Base-by-base conservation (phyloP, 2,888 invertebrate genomes). In the Baronia brevicornis region DNA sequence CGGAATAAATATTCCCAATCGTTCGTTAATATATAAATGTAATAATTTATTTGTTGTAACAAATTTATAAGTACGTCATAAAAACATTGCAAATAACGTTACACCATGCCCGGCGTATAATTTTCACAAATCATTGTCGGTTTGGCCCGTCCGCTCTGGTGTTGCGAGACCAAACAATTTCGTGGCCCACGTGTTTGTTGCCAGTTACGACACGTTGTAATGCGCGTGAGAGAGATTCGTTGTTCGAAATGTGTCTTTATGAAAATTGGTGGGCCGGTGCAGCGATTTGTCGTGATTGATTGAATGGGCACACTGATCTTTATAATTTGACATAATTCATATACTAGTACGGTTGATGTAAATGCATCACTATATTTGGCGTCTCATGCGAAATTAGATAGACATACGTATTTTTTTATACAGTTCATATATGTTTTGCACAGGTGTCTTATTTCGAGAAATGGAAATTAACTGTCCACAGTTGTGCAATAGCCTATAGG, bases 101-200 rank as follows among this genome's bases (percentile, higher is more conserved):
- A 24, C 31, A 19, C 19, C 22, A 22, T 17, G 17, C 24, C 30
- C 32, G 46, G 43, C 40, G 49, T 60, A 56, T 64, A 66, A 71
- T 73, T 64, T 70, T 62, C 65, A 60, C 69, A 65, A 70, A 69
- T 70, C 64, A 69, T 60, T 56, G 64, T 58, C 52, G 54, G 47
- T 35, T 26, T 21, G 15, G 30, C 28, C 28, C 28, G 28, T 23
- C 23, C 15, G 31, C 12, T 18, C 35, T 18, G 17, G 30, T 17
- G 31, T 31, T 36, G 36, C 36, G 28, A 23, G 27, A 36, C 11
- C 29, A 21, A 30, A 31, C 29, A 20, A 18, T 33, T 28, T 27
- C 26, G 12, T 36, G 14, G 30, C 35, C 36, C 32, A 36, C 32
- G 32, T 36, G 39, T n/a, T n/a, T n/a, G n/a, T 36, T 18, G 18